Percentiles rank a stretch among this genome's conserved stretches.
Conservation (phyloP, 1,140 invertebrate genomes). For the Lordiphosa clarofinis region DNA sequence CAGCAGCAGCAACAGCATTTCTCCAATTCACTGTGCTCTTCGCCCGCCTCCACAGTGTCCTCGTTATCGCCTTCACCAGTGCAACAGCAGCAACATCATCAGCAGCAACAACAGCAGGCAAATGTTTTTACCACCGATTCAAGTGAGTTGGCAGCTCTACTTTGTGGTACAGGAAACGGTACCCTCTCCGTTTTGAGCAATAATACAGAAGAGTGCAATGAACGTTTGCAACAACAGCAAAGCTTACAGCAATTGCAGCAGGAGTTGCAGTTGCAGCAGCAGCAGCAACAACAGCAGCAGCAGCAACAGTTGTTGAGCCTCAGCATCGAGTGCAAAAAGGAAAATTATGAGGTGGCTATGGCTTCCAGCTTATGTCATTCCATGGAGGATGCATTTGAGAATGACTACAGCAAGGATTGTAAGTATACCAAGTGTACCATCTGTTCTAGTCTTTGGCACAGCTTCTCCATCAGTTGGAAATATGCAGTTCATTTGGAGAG, state of each 20-base stretch:
- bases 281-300: slow-evolving; percentile 37
- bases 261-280: slow-evolving; percentile 48
- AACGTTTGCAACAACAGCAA: slow-evolving; percentile 34
- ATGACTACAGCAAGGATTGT: slow-evolving; percentile 78
- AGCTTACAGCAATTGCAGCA: slow-evolving; percentile 55
- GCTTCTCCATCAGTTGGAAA: slow-evolving; percentile 1
- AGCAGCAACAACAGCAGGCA: slow-evolving; percentile 52
- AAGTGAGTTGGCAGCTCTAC: slow-evolving; percentile 67
- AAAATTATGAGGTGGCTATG: slow-evolving; percentile 64
- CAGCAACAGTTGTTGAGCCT: slow-evolving; percentile 54
- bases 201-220: slow-evolving; percentile 16
- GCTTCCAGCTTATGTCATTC: slow-evolving; percentile 61
- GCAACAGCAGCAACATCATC: slow-evolving; percentile 55
- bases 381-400: slow-evolving; percentile 75
- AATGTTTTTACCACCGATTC: slow-evolving; percentile 55
- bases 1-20: slow-evolving; percentile 61
- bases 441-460: neutral
- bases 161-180: slow-evolving; percentile 66
- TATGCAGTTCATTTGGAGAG: slow-evolving; percentile 38
- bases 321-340: slow-evolving; percentile 72
- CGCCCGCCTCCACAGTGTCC: slow-evolving; percentile 71
- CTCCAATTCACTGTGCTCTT: slow-evolving; percentile 70
- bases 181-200: slow-evolving; percentile 57
- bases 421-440: slow-evolving; percentile 59
- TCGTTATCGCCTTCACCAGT: slow-evolving; percentile 73